Conservation (phyloP, 2,113 vertebrate genomes). For the Gila orcuttii region DNA sequence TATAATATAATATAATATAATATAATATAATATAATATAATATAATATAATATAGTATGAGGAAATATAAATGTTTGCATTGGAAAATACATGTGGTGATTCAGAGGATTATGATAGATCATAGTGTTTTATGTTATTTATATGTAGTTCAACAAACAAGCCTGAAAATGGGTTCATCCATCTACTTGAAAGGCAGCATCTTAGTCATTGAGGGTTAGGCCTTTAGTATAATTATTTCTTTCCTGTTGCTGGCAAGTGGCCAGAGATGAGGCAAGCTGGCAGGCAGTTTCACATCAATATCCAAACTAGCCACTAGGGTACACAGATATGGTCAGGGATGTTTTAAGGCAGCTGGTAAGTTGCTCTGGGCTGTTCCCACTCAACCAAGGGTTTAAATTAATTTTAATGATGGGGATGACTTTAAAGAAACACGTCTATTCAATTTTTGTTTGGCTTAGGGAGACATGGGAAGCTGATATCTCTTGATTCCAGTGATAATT, state of each 20-base stretch:
- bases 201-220: constrained; percentile 60
- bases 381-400: constrained; percentile 72
- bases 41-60: background rate
- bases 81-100: constrained; percentile 51
- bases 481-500: constrained; percentile 15
- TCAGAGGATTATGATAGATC: constrained; percentile 52
- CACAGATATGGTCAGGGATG: constrained; percentile 66
- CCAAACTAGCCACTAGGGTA: constrained; percentile 74
- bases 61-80: background rate
- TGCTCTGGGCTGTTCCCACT: constrained; percentile 66
- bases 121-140: constrained; percentile 16
- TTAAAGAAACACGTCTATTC: constrained; percentile 71
- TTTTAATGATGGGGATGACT: constrained; percentile 77
- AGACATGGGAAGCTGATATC: constrained; percentile 54
- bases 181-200: constrained; percentile 58
- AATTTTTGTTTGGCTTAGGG: constrained; percentile 69
- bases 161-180: constrained; percentile 50
- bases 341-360: constrained; percentile 74
- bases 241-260: constrained; percentile 64
- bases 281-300: constrained; percentile 73
- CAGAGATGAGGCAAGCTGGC: constrained; percentile 66
- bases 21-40: background rate
- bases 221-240: constrained; percentile 69
- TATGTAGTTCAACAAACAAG: constrained; percentile 5
- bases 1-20: background rate